Evolutionary conservation across 2,113 vertebrate genomes (phyloP).

Genomic region (Amazona guildingii): DNA sequence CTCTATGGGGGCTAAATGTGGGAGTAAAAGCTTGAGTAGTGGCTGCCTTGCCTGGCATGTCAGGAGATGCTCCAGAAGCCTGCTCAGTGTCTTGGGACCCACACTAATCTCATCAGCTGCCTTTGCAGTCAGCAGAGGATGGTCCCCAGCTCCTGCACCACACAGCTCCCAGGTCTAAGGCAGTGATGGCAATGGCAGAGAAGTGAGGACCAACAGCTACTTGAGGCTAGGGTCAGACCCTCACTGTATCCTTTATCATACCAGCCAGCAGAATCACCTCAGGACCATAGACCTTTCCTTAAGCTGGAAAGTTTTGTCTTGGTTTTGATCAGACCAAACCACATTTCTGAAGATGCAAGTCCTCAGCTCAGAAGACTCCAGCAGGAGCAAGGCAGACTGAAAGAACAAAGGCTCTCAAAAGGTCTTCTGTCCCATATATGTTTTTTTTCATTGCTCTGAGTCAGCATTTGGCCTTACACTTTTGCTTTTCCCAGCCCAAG

Average conservation of each 20-base stretch:
- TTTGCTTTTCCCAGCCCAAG: neutral
- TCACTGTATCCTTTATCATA: neutral
- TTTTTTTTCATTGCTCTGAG: neutral
- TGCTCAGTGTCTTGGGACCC: neutral
- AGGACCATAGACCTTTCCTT: neutral
- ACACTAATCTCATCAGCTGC: neutral
- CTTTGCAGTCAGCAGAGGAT: neutral
- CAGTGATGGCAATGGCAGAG: neutral
- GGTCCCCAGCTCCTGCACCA: neutral
- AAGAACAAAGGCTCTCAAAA: neutral
- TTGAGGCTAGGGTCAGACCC: neutral
- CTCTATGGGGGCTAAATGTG: neutral
- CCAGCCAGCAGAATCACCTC: neutral
- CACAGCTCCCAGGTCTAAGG: neutral
- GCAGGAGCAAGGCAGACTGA: neutral
- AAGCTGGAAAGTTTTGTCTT: neutral
- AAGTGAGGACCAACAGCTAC: accelerated
- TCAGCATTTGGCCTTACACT: constrained; percentile 6
- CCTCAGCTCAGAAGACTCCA: neutral
- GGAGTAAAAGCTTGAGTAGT: neutral
- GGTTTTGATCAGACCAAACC: neutral
- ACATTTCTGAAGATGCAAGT: neutral
- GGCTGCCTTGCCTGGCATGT: neutral
- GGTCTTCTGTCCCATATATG: neutral
- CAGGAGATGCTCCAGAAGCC: neutral